Evolutionary conservation across 2,113 vertebrate genomes (phyloP).

Genomic region (Taurulus bubalis): DNA sequence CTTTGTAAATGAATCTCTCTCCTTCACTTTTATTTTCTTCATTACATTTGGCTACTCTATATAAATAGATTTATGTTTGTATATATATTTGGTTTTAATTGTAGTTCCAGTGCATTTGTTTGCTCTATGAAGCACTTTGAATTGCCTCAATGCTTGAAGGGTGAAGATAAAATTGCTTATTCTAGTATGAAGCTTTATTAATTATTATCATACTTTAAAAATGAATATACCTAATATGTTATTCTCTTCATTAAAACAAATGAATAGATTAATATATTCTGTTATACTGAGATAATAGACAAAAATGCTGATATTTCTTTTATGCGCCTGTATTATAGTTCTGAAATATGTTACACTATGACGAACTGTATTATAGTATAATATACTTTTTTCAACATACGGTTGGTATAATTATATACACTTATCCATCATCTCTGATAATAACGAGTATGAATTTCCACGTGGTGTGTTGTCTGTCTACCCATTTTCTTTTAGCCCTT

Average conservation of each 20-base stretch:
- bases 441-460: constrained; percentile 53
- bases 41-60: background rate
- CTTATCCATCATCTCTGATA: background rate
- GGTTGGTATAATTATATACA: background rate
- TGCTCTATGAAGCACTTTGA: background rate
- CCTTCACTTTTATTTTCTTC: background rate
- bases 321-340: background rate
- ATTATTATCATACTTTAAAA: background rate
- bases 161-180: background rate
- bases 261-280: background rate
- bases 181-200: background rate
- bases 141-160: background rate
- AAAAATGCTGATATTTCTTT: background rate
- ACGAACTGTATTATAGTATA: background rate
- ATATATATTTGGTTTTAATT: background rate
- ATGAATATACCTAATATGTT: background rate
- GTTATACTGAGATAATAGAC: background rate
- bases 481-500: constrained; percentile 17
- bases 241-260: background rate
- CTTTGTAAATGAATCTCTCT: background rate
- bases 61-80: background rate
- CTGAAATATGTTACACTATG: background rate
- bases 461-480: constrained; percentile 60
- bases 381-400: background rate
- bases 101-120: background rate